Conservation (phyloP, 2,113 vertebrate species). For the Epinephelus lanceolatus region DNA sequence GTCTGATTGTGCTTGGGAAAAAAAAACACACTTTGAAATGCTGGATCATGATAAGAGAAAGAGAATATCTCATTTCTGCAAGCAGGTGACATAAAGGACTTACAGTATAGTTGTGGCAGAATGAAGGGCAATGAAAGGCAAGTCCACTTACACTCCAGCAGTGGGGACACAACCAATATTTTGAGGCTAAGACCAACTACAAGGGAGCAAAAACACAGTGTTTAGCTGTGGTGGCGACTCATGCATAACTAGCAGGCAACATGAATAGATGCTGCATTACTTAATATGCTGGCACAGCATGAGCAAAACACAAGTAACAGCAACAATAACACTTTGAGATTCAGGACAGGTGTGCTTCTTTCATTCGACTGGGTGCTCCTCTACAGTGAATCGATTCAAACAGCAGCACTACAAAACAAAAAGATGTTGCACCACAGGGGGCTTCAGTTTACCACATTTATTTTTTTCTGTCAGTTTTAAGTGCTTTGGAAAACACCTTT, state of each 20-base stretch:
- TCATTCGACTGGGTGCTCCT: conserved; percentile 4
- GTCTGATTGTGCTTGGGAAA: conserved; percentile 14
- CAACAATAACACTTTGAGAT: conserved; percentile 22
- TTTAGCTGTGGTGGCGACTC: conserved; percentile 13
- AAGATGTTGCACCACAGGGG: conserved; percentile 32
- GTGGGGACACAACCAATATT: conserved; percentile 1
- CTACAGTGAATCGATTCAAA: conserved; percentile 31
- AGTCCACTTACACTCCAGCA: conserved; percentile 21
- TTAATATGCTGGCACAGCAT: conserved; percentile 41
- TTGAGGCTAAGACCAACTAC: not conserved
- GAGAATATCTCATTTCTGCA: conserved; percentile 41
- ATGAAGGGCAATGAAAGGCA: conserved; percentile 36
- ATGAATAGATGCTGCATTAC: conserved; percentile 21
- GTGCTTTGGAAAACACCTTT: conserved; percentile 1
- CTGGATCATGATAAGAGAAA: conserved; percentile 3
- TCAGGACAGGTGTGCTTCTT: conserved; percentile 43
- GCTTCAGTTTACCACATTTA: conserved; percentile 27
- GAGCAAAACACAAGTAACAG: conserved; percentile 28
- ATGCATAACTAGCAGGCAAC: conserved; percentile 45
- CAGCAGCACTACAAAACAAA: conserved; percentile 33
- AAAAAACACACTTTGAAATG: conserved; percentile 5
- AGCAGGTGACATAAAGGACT: conserved; percentile 36
- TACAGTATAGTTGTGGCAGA: conserved; percentile 24
- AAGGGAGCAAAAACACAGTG: conserved; percentile 20
- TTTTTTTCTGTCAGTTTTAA: conserved; percentile 12